Evolutionary conservation across 2,797 vertebrate genomes (phyloP), one percentile per base, ranked within the genome.

Genomic region (Darevskia mixta): DNA sequence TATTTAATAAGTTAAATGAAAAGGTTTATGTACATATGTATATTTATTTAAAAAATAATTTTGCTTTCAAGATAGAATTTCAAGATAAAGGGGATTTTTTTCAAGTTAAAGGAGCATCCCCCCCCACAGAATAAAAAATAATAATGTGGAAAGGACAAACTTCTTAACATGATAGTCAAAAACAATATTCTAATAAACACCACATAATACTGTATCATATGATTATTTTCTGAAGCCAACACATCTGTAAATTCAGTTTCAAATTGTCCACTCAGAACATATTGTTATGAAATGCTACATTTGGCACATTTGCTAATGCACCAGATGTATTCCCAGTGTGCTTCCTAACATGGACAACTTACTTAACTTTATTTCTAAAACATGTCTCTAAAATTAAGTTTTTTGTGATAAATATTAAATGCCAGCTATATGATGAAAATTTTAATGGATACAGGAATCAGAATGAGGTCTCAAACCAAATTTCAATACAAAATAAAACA

Each of bases 251-350:
- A 94, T 29, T 87, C 84, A 3, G 41, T 88, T 67, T 90, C 79
- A 92, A 94, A 94, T 91, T 80, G 90, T 82, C 87, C 95, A 94
- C 92, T 95, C 94, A 90, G 96, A 93, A 95, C 94, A 95, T 92
- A 91, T 94, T 88, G 83, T 92, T 96, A 93, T 94, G 83, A 73
- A 80, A 27, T n/a, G 2, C 81, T 43, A 89, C 41, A 25, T 79
- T 89, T 95, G 94, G 96, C 93, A 93, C 90, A 72, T 90, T 93
- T 45, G 78, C 90, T 23, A 85, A 49, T 3, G 32, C 67, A 0
- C 90, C 96, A 96, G 96, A 95, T 95, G 95, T 91, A 87, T 92
- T 92, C 95, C 95, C 95, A 94, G 92, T 90, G 83, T 55, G 0
- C 88, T 90, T 86, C 32, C 83, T 38, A 85, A 90, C 58, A 75